Percentiles rank a stretch among this genome's conserved stretches.
phyloP scores from a whole-genome alignment of 2,888 invertebrate species.

The Idaea aversata region DNA sequence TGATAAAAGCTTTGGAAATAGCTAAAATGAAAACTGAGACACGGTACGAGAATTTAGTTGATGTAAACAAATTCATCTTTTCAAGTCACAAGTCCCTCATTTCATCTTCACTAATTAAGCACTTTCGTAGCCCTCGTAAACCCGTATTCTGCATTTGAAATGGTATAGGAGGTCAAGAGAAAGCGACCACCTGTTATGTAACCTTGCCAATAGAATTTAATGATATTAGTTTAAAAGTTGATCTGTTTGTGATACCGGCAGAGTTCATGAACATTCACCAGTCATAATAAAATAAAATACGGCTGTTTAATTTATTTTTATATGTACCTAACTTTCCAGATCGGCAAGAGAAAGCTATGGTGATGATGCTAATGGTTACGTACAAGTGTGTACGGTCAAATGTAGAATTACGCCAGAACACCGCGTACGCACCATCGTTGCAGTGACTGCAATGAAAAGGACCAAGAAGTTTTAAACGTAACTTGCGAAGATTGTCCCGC shows the following conservation, averaged over 20 bases:
- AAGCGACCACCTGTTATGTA: conserved; percentile 7
- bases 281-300: no score
- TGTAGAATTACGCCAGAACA: conserved; percentile 14
- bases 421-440: conserved; percentile 8
- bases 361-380: no score
- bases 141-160: conserved; percentile 13
- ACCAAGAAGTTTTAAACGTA: conserved; percentile 10
- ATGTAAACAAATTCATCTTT: background rate
- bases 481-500: conserved; percentile 15
- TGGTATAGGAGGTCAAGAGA: conserved; percentile 18
- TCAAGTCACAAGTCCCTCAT: no score
- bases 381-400: conserved; percentile 14
- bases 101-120: conserved; percentile 23
- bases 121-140: no score
- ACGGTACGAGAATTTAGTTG: no score
- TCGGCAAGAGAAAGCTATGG: conserved; percentile 8
- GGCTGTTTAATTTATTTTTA: no score
- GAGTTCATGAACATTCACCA: conserved; percentile 20
- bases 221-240: conserved; percentile 16
- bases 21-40: no score
- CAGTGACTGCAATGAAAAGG: conserved; percentile 9
- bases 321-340: no score
- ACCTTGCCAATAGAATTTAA: conserved; percentile 25
- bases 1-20: no score
- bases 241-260: conserved; percentile 27